Base-by-base conservation (phyloP, 1,140 invertebrate species). In the Heterodera schachtii region DNA sequence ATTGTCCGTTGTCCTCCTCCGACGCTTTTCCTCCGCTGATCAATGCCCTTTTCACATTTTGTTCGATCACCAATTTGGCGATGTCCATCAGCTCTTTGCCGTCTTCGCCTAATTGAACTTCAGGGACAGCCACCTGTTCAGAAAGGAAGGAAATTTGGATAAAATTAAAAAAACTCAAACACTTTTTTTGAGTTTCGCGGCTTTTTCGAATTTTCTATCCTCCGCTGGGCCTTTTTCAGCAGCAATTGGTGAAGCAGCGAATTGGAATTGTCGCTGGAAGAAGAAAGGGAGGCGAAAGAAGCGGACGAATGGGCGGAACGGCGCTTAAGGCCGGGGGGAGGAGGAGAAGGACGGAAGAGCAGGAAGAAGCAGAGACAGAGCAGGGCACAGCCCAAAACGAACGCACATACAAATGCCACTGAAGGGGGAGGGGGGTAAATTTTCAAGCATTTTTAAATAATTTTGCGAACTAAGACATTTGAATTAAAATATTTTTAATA, bases 41-140 rank as follows among this genome's bases (percentile, higher is more conserved):
- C 44, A 47, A 21, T 16, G 66, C 21, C 49, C 57, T 11, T 19
- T 64, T 78, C 19, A 19, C 66, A 41, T 70, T 60, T 19, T 78
- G 76, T n/a, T 46, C 21, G n/a, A 78, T 44, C 47, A 78, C 76
- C 66, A 78, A 41, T 69, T 49, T 78, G 66, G 76, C 76, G n/a
- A 78, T 78, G 21, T 78, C 76, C 21, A 78, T 78, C 47, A 78
- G 21, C 60, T 78, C 76, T 52, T 78, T 78, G 57, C 66, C 52
- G 9, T 78, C 64, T 31, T 78, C 76, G 21, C 47, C 47, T 31
- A 70, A 60, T 21, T 69, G 21, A 16, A 46, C 16, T 31, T 71
- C 19, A 5, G 57, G 57, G 60, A n/a, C 31, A 31, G 31, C 31
- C 31, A 31, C 31, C 31, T 31, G 31, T 0, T 31, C 31, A 31